phyloP scores from a whole-genome alignment of 2,113 vertebrate genomes.

The Dipodomys ordii region DNA sequence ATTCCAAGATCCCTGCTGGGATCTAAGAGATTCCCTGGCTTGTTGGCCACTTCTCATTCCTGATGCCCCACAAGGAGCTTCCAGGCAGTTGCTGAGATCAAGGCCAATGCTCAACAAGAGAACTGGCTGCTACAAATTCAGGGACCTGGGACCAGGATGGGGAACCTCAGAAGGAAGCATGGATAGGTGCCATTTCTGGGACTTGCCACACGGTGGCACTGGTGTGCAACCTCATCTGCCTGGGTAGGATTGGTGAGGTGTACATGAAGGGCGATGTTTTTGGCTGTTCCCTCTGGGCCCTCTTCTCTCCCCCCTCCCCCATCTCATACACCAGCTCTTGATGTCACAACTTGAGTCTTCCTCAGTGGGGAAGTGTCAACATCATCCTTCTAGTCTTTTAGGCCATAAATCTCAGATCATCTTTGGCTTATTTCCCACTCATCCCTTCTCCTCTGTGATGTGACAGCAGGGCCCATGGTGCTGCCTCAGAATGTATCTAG shows the following conservation, averaged over 20 bases:
- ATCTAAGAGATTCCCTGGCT: not conserved
- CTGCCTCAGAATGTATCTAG: not conserved
- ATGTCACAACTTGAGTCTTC: not conserved
- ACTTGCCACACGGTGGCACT: conserved; percentile 66
- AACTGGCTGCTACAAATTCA: not conserved
- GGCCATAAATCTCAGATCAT: not conserved
- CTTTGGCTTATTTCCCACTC: not conserved
- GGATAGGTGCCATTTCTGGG: not conserved
- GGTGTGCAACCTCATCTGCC: not conserved
- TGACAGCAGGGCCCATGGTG: not conserved
- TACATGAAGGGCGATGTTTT: too few species aligned
- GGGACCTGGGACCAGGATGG: too few species aligned
- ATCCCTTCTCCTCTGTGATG: rapidly evolving
- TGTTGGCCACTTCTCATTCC: not conserved
- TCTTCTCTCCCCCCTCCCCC: rapidly evolving
- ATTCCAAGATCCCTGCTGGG: not conserved
- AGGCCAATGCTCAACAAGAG: not conserved
- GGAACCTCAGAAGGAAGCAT: not conserved
- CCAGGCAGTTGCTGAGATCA: not conserved
- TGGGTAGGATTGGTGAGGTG: not conserved
- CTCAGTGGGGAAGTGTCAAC: not conserved
- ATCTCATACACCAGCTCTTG: too few species aligned
- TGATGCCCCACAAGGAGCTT: not conserved
- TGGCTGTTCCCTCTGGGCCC: not conserved
- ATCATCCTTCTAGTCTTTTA: not conserved